Percentiles rank a stretch among this genome's conserved stretches.
phyloP scores from a whole-genome alignment of 92 coral and sea anemone genomes.

The Epizoanthus fatuus region DNA sequence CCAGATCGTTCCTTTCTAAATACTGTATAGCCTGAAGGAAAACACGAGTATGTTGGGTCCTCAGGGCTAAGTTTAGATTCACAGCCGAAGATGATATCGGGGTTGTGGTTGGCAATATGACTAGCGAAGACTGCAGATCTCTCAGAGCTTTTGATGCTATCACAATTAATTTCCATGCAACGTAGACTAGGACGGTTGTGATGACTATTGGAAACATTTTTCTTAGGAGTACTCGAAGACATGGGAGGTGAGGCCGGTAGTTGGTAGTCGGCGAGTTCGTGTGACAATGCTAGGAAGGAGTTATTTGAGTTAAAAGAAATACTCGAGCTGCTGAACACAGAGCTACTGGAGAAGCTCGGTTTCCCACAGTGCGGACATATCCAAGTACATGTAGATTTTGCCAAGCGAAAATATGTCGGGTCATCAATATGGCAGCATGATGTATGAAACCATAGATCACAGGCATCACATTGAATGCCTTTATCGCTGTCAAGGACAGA shows the following conservation, averaged over 20 bases:
- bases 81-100: slow-evolving; percentile 59
- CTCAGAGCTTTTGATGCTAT: slow-evolving; percentile 51
- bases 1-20: slow-evolving; percentile 43
- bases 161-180: slow-evolving; percentile 42
- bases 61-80: slow-evolving; percentile 52
- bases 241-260: too few relatives aligned
- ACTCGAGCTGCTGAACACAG: too few relatives aligned
- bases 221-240: too few relatives aligned
- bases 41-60: slow-evolving; percentile 47
- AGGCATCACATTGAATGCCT: slow-evolving; percentile 28
- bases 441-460: slow-evolving; percentile 33
- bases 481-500: slow-evolving; percentile 9
- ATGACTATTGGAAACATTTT: too few relatives aligned
- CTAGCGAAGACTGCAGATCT: slow-evolving; percentile 48
- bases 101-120: slow-evolving; percentile 23
- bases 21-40: slow-evolving; percentile 48
- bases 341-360: slow-evolving; percentile 6
- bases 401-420: slow-evolving; percentile 1
- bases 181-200: neutral
- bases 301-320: too few relatives aligned
- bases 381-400: slow-evolving; percentile 24
- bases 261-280: too few relatives aligned
- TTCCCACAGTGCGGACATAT: slow-evolving; percentile 27
- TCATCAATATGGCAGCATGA: slow-evolving; percentile 16
- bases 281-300: too few relatives aligned